Conservation (phyloP, 2,113 vertebrate genomes). For the Tetrao urogallus region DNA sequence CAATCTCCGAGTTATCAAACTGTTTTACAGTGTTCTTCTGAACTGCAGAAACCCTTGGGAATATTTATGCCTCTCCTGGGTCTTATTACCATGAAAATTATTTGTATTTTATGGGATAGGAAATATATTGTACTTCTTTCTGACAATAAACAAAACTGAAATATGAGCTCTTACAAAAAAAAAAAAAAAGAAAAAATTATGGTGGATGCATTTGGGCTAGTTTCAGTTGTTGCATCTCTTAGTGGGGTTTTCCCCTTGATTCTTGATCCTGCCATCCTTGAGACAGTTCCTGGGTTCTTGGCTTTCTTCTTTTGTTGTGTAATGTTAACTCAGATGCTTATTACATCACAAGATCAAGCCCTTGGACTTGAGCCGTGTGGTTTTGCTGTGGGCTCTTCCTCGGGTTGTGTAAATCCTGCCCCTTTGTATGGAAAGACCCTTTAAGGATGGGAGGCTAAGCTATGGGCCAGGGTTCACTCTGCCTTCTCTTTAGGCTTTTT, state of each 20-base stretch:
- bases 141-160: conserved; percentile 60
- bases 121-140: conserved; percentile 35
- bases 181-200: background rate
- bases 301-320: background rate
- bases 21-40: conserved; percentile 63
- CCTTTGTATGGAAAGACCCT: background rate
- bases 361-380: fast-evolving
- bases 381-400: background rate
- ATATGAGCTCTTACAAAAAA: background rate
- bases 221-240: background rate
- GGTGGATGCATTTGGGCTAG: conserved; percentile 1
- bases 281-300: background rate
- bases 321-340: background rate
- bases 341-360: background rate
- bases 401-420: fast-evolving
- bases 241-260: background rate
- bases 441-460: background rate
- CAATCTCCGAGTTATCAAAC: conserved; percentile 62
- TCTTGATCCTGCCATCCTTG: background rate
- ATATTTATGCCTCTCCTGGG: conserved; percentile 53
- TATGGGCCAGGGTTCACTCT: background rate
- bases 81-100: conserved; percentile 64
- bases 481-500: background rate
- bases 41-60: conserved; percentile 56
- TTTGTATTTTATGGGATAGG: conserved; percentile 57